Evolutionary conservation across 2,113 vertebrate genomes (phyloP), one percentile per base, ranked within the genome.

Genomic region (Tupaia chinensis): DNA sequence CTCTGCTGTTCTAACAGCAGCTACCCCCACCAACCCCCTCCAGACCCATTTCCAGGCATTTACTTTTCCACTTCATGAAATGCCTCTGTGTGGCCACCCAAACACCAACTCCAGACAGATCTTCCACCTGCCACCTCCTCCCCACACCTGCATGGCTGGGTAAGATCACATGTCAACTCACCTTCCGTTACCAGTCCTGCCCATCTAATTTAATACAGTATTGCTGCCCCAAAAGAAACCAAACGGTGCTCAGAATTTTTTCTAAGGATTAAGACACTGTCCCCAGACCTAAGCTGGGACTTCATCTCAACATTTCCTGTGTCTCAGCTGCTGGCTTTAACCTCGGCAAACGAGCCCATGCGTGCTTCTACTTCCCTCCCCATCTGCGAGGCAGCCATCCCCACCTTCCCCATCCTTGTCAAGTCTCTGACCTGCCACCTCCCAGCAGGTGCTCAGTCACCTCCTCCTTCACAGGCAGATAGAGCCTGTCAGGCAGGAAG

Each of bases 241-340:
- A 53, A 11, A 25, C 34, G 58, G 79, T 63, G 22, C 63, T 15
- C 5, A 82, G 69, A 34, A 9, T 44, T 14, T 14, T 29, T 63
- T 56, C 69, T 72, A 2, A 13, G n/a, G 34, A 72, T 61, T 16
- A 54, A 61, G 74, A 73, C 12, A 7, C 23, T 19, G 16, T 72
- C 66, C n/a, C 63, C 29, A 65, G 63, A 53, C 53, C 19, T 19
- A 63, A 63, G 44, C 3, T 1, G 15, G 72, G 8, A 56, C 23
- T 15, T 2, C 5, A 5, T 69, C 63, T 2, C 34, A 1, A 10
- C 1, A 14, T 7, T 11, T 12, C 22, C 83, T 23, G 0, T 8
- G 23, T 44, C 22, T 69, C n/a, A 22, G 4, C 16, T 17, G 20
- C 22, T 25, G 44, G 72, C 80, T 69, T 10, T 22, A 69, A 66